Conservation (phyloP, 1,140 invertebrate genomes). For the Sinella curviseta region DNA sequence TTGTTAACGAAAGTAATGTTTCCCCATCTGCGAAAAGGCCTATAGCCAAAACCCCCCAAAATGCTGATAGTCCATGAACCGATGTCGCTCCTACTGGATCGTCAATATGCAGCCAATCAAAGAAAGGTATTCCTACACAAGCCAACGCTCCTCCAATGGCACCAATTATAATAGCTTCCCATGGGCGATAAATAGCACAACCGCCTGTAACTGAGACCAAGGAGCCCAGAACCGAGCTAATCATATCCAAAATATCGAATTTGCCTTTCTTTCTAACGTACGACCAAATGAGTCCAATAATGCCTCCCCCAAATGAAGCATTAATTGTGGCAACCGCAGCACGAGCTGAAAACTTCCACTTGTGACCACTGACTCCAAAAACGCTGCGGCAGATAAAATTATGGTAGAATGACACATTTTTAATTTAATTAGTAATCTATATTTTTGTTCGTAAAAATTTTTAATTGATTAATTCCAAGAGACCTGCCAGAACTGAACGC, state of each 20-base stretch:
- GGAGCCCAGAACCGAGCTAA: conserved; percentile 60
- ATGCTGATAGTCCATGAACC: conserved; percentile 56
- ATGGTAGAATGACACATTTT: background rate
- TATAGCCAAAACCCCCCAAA: conserved; percentile 60
- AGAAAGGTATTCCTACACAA: conserved; percentile 54
- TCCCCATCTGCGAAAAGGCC: conserved; percentile 59
- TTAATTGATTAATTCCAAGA: background rate
- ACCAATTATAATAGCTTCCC: conserved; percentile 61
- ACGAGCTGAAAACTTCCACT: conserved; percentile 60
- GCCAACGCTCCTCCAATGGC: conserved; percentile 56
- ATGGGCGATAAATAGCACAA: conserved; percentile 59
- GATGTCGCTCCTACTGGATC: conserved; percentile 60
- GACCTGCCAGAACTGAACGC: conserved; percentile 59
- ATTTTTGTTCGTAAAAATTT: background rate
- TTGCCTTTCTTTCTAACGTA: conserved; percentile 55
- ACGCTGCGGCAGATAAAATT: conserved; percentile 55
- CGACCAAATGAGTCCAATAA: conserved; percentile 56
- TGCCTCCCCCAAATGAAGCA: conserved; percentile 60
- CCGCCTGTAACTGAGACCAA: conserved; percentile 61
- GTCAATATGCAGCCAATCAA: conserved; percentile 56
- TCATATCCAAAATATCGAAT: conserved; percentile 57
- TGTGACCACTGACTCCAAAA: conserved; percentile 59
- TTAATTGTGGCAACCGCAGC: conserved; percentile 60
- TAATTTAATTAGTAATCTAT: too few relatives aligned
- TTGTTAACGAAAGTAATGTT: conserved; percentile 53